Percentiles rank a stretch among this genome's conserved stretches.
Conservation (phyloP, 2,113 vertebrate species). For the Haemorhous mexicanus region DNA sequence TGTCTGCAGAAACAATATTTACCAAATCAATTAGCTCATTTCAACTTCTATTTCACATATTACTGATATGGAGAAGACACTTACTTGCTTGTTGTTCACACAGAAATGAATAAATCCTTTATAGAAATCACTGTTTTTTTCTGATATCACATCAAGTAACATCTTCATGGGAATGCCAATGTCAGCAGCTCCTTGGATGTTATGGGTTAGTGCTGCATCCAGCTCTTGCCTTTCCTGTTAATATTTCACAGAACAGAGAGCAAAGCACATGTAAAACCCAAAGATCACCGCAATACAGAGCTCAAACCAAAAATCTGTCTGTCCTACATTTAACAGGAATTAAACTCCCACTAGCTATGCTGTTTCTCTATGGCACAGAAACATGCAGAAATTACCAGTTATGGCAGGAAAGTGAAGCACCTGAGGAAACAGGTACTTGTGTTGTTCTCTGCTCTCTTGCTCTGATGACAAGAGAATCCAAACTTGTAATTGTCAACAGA, state of each 20-base stretch:
- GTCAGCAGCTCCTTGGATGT: conserved; percentile 58
- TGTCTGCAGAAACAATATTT: background rate
- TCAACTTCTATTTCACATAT: background rate
- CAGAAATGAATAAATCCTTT: conserved; percentile 45
- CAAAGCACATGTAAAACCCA: background rate
- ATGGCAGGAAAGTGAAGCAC: background rate
- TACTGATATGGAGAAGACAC: background rate
- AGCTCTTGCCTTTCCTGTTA: conserved; percentile 70
- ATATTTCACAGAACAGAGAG: background rate
- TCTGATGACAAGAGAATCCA: background rate
- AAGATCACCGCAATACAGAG: background rate
- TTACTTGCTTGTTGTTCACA: conserved; percentile 74
- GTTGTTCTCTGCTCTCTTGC: background rate
- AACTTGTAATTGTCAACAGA: background rate
- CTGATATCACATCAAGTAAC: conserved; percentile 55
- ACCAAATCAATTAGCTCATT: background rate
- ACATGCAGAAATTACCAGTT: background rate
- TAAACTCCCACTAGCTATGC: background rate
- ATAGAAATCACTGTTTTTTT: conserved; percentile 33
- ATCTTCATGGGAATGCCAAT: conserved; percentile 69
- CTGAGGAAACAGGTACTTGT: background rate
- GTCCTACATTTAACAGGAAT: background rate
- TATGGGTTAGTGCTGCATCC: conserved; percentile 67
- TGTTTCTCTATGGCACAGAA: background rate
- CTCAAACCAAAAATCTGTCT: background rate